phyloP scores from a whole-genome alignment of 2,797 vertebrate genomes.

The Sebastes trivittatus region DNA sequence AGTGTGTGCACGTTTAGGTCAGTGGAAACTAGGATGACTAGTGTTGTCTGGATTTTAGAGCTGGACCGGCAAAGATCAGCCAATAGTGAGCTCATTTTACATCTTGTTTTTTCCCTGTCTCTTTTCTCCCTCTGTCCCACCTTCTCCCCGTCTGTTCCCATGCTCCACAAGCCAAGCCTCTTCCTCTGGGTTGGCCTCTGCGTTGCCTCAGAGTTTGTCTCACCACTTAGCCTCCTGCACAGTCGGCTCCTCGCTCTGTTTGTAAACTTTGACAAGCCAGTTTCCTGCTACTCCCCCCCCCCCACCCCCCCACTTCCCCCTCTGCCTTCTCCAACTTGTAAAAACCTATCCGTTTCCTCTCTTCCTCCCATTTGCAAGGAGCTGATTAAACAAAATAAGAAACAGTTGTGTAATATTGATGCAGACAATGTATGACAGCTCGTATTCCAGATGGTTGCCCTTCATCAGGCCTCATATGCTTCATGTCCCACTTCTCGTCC shows the following conservation, averaged over 20 bases:
- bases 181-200: constrained; percentile 66
- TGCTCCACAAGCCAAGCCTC: constrained; percentile 73
- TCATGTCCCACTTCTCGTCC: constrained; percentile 7
- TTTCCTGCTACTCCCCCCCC: constrained; percentile 53
- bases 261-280: constrained; percentile 68
- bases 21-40: constrained; percentile 74
- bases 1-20: constrained; percentile 57
- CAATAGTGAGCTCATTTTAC: constrained; percentile 70
- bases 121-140: constrained; percentile 14
- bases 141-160: constrained; percentile 66
- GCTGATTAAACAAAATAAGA: constrained; percentile 21
- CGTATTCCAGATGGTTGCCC: constrained; percentile 32
- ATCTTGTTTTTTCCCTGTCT: constrained; percentile 43
- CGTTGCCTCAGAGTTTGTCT: constrained; percentile 50
- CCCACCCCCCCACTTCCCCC: not conserved
- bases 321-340: not conserved
- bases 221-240: constrained; percentile 42
- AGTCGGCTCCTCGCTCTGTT: constrained; percentile 60
- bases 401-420: constrained; percentile 14
- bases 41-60: constrained; percentile 65
- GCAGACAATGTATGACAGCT: constrained; percentile 9
- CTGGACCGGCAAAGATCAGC: constrained; percentile 46
- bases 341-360: not conserved
- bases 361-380: constrained; percentile 1
- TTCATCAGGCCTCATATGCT: constrained; percentile 18